Conservation (phyloP, 2,113 vertebrate species). For the Vulpes lagopus region DNA sequence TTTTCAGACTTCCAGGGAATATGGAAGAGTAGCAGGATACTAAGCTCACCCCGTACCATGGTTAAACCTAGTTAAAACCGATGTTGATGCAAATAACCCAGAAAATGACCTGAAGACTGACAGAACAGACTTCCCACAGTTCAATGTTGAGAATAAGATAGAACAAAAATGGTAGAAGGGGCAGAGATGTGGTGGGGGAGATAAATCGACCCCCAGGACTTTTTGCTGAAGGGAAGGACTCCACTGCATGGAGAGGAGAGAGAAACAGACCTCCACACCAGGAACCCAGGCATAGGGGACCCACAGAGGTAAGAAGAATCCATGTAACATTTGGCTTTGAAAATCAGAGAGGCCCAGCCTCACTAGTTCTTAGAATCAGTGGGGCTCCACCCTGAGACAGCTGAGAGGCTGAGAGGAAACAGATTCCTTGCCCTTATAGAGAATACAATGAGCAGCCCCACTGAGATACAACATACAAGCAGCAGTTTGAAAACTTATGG, state of each 20-base stretch:
- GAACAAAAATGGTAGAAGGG: not conserved
- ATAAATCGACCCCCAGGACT: not conserved
- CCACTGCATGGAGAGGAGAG: not conserved
- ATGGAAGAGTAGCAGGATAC: not conserved
- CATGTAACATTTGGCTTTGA: not conserved
- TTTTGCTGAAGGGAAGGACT: not conserved
- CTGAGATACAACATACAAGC: not conserved
- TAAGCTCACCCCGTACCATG: not conserved
- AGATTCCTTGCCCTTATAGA: not conserved
- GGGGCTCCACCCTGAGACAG: not conserved
- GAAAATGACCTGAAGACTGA: not conserved
- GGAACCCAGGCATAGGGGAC: not conserved
- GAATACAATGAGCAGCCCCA: not conserved
- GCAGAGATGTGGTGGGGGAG: not conserved
- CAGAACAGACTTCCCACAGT: not conserved
- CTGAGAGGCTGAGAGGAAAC: not conserved
- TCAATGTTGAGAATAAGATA: not conserved
- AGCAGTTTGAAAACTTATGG: not conserved
- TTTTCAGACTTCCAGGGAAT: not conserved
- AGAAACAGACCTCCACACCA: not conserved
- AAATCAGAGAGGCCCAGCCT: not conserved
- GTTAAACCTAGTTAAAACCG: not conserved
- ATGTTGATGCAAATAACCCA: not conserved
- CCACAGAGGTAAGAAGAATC: not conserved
- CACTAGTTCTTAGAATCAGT: not conserved